These are phyloP conservation scores for Stenchaetothrips biformis DNA, from an alignment of 2,888 invertebrate genomes.

Conservation along the genomic window DNA sequence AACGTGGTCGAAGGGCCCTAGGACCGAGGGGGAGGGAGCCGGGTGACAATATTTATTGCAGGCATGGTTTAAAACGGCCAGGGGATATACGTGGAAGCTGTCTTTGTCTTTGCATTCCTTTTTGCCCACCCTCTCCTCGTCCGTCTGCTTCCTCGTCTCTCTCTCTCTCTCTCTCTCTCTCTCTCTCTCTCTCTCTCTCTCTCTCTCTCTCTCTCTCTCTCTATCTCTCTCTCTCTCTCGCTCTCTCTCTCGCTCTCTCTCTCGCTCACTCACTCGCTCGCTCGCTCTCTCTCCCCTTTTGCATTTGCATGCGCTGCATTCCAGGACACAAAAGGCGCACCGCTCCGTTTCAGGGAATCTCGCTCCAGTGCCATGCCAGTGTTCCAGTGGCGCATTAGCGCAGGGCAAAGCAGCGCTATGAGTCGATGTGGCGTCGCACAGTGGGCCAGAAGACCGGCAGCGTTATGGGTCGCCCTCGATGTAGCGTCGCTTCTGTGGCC, in stretches of 20 bases:
- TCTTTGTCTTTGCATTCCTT: slow-evolving; percentile 25
- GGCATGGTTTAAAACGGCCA: slow-evolving; percentile 32
- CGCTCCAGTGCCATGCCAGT: too few relatives aligned
- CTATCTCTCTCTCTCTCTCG: slow-evolving; percentile 28
- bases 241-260: slow-evolving; percentile 24
- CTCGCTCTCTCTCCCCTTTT: slow-evolving; percentile 31
- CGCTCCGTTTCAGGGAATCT: too few relatives aligned
- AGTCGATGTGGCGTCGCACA: too few relatives aligned
- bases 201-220: slow-evolving; percentile 35
- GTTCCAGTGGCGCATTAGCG: too few relatives aligned
- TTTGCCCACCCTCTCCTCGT: slow-evolving; percentile 32
- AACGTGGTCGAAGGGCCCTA: neutral
- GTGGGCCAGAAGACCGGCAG: too few relatives aligned
- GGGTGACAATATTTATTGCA: slow-evolving; percentile 33
- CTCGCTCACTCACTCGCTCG: neutral
- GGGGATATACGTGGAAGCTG: slow-evolving; percentile 24
- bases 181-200: slow-evolving; percentile 30
- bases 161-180: slow-evolving; percentile 34
- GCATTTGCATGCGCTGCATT: slow-evolving; percentile 16
- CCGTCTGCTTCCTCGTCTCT: slow-evolving; percentile 30
- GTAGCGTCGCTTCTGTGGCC: too few relatives aligned
- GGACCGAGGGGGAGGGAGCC: slow-evolving; percentile 29
- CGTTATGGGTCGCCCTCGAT: too few relatives aligned
- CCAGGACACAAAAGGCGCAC: neutral
- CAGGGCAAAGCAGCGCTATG: too few relatives aligned